Percentiles rank a stretch among this genome's conserved stretches.
Conservation (phyloP, 2,113 vertebrate species). For the Thunnus maccoyii region DNA sequence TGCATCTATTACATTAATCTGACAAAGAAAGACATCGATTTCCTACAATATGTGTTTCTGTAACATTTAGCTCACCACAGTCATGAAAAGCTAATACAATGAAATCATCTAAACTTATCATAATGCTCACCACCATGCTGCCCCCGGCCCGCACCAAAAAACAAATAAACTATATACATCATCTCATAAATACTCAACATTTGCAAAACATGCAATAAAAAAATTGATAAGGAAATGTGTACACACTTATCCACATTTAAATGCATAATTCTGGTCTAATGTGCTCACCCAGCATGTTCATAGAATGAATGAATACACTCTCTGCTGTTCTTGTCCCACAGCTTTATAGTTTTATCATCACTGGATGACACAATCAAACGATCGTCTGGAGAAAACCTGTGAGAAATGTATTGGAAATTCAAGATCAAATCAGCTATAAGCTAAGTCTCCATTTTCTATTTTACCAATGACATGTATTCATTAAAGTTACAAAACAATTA, state of each 20-base stretch:
- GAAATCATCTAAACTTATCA: neutral
- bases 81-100: too few relatives aligned
- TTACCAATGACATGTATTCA: neutral
- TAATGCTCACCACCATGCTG: neutral
- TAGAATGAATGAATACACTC: slow-evolving; percentile 96
- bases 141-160: neutral
- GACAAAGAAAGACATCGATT: neutral
- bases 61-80: too few relatives aligned
- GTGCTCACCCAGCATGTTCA: slow-evolving; percentile 93
- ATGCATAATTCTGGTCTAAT: neutral
- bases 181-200: neutral
- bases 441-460: neutral
- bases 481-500: neutral
- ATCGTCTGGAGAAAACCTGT: slow-evolving; percentile 96
- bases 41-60: too few relatives aligned
- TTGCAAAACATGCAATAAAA: slow-evolving; percentile 2
- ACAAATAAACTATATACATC: neutral
- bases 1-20: too few relatives aligned
- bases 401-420: neutral
- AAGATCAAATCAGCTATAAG: neutral
- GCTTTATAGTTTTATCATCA: slow-evolving; percentile 95
- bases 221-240: neutral
- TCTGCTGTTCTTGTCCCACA: slow-evolving; percentile 97
- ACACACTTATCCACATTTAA: neutral
- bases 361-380: slow-evolving; percentile 94